Base-by-base conservation (phyloP, 2,797 vertebrate species). In the Cossypha niveicapilla region DNA sequence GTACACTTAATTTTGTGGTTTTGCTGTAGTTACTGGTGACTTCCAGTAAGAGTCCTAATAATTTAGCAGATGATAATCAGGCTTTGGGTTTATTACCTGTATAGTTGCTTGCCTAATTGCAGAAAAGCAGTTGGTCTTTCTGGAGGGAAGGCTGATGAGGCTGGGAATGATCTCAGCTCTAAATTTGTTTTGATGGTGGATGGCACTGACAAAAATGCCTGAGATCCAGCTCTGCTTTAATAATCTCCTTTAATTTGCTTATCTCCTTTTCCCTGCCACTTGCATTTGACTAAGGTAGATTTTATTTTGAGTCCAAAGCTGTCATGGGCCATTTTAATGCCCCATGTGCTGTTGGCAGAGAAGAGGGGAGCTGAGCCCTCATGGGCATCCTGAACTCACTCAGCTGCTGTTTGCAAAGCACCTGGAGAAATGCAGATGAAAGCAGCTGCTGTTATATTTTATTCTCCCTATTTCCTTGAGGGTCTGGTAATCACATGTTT, bases 21-120 rank as follows among this genome's bases (percentile, higher is more conserved):
- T 89, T 93, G 54, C 66, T 83, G 50, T 58, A 65, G 79, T 77
- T 92, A 71, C 61, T 83, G 65, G 44, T 77, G 88, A 37, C 74
- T 85, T 92, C 74, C 75, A 90, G 81, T 51, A 86, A 76, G n/a
- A 87, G 74, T 73, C 21, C 48, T 78, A 50, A 85, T 62, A 90
- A 77, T 63, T 79, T 30, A 87, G 65, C 77, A 94, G 80, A 47
- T 65, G 60, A 48, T 76, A 74, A 74, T 67, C 39, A 24, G 86
- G 21, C 65, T 85, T 65, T 0, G 0, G 48, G 65, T 65, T 89
- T 45, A 77, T 93, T 79, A 58, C 73, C 71, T 70, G 24, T 60
- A 4, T 34, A 60, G 71, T 7, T 80, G 47, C 22, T 85, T 72
- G 32, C 39, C 54, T 48, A 30, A 48, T 28, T 62, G 75, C 27